phyloP scores from a whole-genome alignment of 2,888 invertebrate genomes.

The Tenthredo distinguenda region DNA sequence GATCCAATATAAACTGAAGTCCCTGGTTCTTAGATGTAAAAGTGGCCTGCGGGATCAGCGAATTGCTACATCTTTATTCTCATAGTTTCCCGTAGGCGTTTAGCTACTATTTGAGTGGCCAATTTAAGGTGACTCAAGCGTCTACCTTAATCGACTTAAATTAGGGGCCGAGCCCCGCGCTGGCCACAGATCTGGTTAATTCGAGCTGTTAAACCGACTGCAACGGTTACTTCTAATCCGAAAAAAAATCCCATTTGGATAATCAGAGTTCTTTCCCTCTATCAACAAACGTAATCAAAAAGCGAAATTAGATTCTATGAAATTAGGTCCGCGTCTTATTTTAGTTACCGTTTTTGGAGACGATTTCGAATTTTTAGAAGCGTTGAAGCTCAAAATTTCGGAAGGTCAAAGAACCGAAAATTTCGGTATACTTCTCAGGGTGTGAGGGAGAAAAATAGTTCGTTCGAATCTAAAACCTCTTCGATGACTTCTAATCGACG shows the following conservation, averaged over 20 bases:
- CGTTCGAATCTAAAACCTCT: too few relatives aligned
- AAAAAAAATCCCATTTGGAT: not conserved
- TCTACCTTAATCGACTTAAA: slow-evolving; percentile 31
- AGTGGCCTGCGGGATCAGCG: not conserved
- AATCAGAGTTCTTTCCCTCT: not conserved
- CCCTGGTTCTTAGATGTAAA: not conserved
- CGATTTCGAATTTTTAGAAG: too few relatives aligned
- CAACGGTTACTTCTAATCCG: not conserved
- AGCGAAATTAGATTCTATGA: not conserved
- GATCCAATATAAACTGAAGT: slow-evolving; percentile 7
- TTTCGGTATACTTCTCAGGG: too few relatives aligned
- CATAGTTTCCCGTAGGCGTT: not conserved
- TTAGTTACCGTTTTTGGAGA: not conserved
- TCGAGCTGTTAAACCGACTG: not conserved
- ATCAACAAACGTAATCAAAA: not conserved
- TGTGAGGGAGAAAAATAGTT: too few relatives aligned
- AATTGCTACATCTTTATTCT: not conserved
- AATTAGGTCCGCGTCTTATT: not conserved
- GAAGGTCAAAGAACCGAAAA: too few relatives aligned
- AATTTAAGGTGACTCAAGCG: slow-evolving; percentile 28
- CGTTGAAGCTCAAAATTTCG: too few relatives aligned
- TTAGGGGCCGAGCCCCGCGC: not conserved
- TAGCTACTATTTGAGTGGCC: slow-evolving; percentile 13
- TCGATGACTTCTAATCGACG: too few relatives aligned
- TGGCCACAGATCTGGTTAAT: not conserved